phyloP scores from a whole-genome alignment of 1,140 invertebrate species.

The Bactericera cockerelli region DNA sequence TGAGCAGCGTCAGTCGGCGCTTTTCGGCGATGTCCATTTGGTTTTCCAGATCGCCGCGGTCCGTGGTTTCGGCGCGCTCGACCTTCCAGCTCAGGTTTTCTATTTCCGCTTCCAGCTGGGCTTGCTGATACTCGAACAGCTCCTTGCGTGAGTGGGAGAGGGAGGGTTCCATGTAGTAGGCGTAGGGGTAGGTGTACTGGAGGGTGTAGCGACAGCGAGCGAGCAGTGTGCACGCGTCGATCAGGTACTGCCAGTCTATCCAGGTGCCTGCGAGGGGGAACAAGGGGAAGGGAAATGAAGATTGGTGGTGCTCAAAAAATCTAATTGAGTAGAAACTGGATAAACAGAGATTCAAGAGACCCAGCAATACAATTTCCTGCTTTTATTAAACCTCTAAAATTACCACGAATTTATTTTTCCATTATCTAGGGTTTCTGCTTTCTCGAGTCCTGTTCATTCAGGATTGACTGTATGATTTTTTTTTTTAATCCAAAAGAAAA shows the following conservation, averaged over 20 bases:
- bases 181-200: constrained; percentile 98
- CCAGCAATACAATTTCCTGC: too few species aligned
- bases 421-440: too few species aligned
- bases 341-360: too few species aligned
- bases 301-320: too few species aligned
- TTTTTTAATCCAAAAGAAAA: too few species aligned
- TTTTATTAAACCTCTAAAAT: too few species aligned
- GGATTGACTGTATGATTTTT: too few species aligned
- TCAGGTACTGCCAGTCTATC: constrained; percentile 99
- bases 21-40: constrained; percentile 99
- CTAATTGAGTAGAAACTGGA: too few species aligned
- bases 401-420: too few species aligned
- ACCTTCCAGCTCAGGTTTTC: constrained; percentile 99
- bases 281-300: too few species aligned
- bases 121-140: constrained; percentile 45
- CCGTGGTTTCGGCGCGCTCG: constrained; percentile 90
- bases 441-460: too few species aligned
- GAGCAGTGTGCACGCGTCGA: constrained; percentile 77
- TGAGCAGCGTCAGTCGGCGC: constrained; percentile 76
- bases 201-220: constrained; percentile 96
- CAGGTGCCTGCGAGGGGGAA: constrained; percentile 59
- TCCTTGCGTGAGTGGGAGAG: constrained; percentile 71
- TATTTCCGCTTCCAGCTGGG: constrained; percentile 95
- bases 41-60: constrained; percentile 89
- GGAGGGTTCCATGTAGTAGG: constrained; percentile 88